Evolutionary conservation across 2,888 invertebrate species (phyloP), one percentile per base, ranked within the genome.

Genomic region (Ornithoptera alexandrae): DNA sequence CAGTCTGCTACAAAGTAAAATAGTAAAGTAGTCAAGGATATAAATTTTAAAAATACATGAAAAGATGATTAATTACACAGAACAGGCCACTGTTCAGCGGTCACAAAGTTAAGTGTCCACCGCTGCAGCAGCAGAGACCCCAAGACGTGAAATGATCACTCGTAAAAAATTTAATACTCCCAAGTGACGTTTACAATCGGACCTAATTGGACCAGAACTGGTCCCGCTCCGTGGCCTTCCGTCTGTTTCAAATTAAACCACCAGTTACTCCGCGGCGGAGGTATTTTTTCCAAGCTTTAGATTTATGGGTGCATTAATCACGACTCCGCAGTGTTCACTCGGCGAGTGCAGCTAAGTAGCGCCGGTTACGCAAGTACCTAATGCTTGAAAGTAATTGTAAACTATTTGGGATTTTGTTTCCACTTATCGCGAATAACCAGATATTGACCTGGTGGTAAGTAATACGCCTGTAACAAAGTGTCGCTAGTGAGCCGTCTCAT

Each of bases 161-260:
- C 70, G 70, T 70, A 67, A 70, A 70, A 65, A 56, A n/a, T 56
- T 56, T 64, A 59, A 70, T 60, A 64, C 65, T 68, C 58, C 62
- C 57, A 65, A 65, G 58, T 68, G 71, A 71, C 71, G 46, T 68
- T 71, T 71, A 71, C 71, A 71, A 71, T 71, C 71, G 67, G 22
- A 65, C 30, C 65, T 68, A 71, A 71, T 65, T 71, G 68, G 67
- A 68, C 61, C 39, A 50, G 66, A 46, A 58, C 42, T 58, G 61
- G 20, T 39, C n/a, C n/a, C 59, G 22, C 56, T 42, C 20, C 53
- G 18, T 65, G 59, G 66, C 68, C 64, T 69, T 72, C 72, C 75
- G 74, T 84, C 85, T 86, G 85, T 84, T 84, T 83, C 82, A 78
- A 85, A 86, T 87, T 85, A 84, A 84, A 84, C 83, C 74, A 78